Evolutionary conservation across 2,797 vertebrate genomes (phyloP).

Genomic region (Gambusia yucatana): DNA sequence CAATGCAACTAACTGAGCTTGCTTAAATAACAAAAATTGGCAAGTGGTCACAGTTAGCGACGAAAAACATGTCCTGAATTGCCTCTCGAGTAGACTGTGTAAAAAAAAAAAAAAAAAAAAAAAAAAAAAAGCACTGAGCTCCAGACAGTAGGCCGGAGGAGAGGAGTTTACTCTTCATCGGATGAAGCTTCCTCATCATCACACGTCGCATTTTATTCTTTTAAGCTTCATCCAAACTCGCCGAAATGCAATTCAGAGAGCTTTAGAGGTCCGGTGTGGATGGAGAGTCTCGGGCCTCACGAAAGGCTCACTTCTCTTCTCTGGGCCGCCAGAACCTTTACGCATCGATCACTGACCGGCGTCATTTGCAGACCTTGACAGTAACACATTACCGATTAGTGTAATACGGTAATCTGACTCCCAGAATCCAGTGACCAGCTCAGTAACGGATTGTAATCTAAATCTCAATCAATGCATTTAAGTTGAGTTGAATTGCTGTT

Average conservation of each 20-base stretch:
- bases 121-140: background rate
- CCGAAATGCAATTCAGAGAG: background rate
- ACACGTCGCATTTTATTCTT: background rate
- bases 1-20: background rate
- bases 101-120: background rate
- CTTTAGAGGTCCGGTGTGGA: background rate
- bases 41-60: conserved; percentile 5
- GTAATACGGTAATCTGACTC: background rate
- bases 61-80: conserved; percentile 1
- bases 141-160: background rate
- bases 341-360: background rate
- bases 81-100: background rate
- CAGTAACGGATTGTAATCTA: background rate
- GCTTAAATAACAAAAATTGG: background rate
- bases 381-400: conserved; percentile 1
- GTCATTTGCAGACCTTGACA: conserved; percentile 2
- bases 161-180: background rate
- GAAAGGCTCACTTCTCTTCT: background rate
- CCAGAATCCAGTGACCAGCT: background rate
- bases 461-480: background rate
- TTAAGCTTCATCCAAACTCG: background rate
- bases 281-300: background rate
- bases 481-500: background rate
- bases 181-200: background rate
- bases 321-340: background rate